A percentile compares a stretch with the other conserved stretches of the same genome.
Conservation (phyloP, 1,140 invertebrate genomes). For the Drosophila gunungcola region DNA sequence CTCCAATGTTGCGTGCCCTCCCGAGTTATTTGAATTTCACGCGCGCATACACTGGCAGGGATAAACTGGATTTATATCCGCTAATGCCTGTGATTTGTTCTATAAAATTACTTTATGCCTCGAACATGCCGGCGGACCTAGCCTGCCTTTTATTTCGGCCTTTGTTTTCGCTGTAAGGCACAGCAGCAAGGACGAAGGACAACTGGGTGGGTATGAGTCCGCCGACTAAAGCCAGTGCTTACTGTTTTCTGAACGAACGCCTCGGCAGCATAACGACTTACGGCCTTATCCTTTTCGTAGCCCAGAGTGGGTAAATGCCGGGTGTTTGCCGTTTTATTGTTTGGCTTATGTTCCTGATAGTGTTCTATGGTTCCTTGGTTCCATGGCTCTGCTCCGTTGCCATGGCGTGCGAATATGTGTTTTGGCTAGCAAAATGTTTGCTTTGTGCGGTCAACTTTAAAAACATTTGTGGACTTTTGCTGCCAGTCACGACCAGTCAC, state of each 20-base stretch:
- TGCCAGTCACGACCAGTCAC: conserved; percentile 18
- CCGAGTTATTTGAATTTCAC: conserved; percentile 77
- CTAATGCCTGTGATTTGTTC: conserved; percentile 83
- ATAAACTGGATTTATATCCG: conserved; percentile 81
- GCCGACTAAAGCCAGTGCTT: conserved; percentile 43
- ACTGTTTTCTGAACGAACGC: conserved; percentile 56
- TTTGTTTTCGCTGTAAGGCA: conserved; percentile 25
- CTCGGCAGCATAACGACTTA: conserved; percentile 65
- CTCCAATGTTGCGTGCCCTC: conserved; percentile 48
- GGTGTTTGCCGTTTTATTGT: conserved; percentile 43
- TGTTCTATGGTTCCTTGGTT: conserved; percentile 15
- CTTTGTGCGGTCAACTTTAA: conserved; percentile 47
- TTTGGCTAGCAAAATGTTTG: conserved; percentile 42
- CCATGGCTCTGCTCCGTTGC: conserved; percentile 8
- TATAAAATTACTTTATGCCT: conserved; percentile 83
- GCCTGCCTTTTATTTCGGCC: conserved; percentile 27
- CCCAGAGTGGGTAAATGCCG: conserved; percentile 41
- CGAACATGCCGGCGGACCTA: conserved; percentile 59
- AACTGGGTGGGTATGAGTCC: not conserved
- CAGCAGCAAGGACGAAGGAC: conserved; percentile 11
- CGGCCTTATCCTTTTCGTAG: conserved; percentile 67
- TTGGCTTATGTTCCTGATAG: conserved; percentile 52
- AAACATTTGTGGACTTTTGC: conserved; percentile 32
- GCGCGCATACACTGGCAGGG: conserved; percentile 78
- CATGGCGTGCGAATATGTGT: conserved; percentile 10